A percentile compares a stretch with the other conserved stretches of the same genome.
phyloP scores from a whole-genome alignment of 2,888 invertebrate species.

The Pycnomerus fuliginosus region DNA sequence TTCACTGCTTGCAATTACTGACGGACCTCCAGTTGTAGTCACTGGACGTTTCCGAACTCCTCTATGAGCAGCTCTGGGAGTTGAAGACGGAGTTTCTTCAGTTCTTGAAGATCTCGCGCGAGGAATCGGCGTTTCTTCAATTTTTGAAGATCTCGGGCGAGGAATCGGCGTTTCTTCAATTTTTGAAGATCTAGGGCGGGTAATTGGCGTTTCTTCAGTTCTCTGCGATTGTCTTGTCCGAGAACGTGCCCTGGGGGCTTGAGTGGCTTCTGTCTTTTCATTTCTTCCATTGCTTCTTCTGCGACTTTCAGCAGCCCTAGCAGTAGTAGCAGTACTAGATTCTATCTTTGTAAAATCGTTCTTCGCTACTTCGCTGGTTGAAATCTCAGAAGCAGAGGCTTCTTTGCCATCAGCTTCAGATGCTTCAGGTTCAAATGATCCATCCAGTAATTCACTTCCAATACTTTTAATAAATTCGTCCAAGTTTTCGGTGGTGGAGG shows the following conservation, averaged over 20 bases:
- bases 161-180: no score
- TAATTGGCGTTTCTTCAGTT: no score
- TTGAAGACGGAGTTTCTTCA: conserved; percentile 17
- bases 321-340: conserved; percentile 9
- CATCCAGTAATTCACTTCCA: conserved; percentile 3
- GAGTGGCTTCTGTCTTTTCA: conserved; percentile 5
- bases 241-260: no score
- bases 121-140: no score
- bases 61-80: no score
- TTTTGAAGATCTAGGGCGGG: no score
- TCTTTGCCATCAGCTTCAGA: no score
- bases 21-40: conserved; percentile 27
- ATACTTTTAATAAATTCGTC: conserved; percentile 26
- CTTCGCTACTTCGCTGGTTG: conserved; percentile 22
- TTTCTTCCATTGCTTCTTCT: conserved; percentile 20
- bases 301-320: conserved; percentile 5
- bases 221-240: no score
- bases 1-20: conserved; percentile 33
- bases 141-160: no score
- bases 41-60: conserved; percentile 16
- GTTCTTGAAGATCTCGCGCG: no score
- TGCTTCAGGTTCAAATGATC: no score
- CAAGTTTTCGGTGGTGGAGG: conserved; percentile 12
- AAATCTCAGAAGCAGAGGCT: conserved; percentile 17
- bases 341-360: no score